Conservation (phyloP, 2,113 vertebrate genomes). For the Cettia cetti region DNA sequence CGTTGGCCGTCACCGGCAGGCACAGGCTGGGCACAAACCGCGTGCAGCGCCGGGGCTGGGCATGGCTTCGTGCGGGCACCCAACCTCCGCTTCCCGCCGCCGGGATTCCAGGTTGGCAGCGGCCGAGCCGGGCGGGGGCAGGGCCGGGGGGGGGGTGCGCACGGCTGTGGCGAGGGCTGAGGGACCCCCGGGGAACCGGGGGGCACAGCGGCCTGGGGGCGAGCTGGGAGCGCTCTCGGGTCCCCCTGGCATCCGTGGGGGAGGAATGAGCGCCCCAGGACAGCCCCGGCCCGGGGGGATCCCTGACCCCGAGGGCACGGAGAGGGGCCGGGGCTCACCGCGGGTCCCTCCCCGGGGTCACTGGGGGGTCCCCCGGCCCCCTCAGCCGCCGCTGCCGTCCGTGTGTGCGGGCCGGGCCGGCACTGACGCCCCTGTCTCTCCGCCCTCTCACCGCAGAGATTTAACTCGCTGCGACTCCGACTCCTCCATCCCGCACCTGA, state of each 20-base stretch:
- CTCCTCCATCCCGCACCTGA: conserved; percentile 87
- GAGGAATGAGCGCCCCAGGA: rapidly evolving
- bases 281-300: too few species aligned
- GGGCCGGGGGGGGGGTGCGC: rapidly evolving
- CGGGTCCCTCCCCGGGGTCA: background rate
- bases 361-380: background rate
- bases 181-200: background rate
- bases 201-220: background rate
- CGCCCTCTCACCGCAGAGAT: conserved; percentile 76
- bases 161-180: background rate
- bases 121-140: background rate
- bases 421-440: background rate
- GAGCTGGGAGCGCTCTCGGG: rapidly evolving
- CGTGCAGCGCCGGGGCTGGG: background rate
- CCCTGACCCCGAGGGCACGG: rapidly evolving
- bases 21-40: background rate
- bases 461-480: conserved; percentile 93
- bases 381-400: background rate
- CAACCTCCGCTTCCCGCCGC: rapidly evolving
- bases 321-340: background rate
- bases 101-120: background rate
- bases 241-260: rapidly evolving
- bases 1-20: background rate
- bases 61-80: background rate
- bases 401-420: background rate